phyloP scores from a whole-genome alignment of 2,888 invertebrate genomes.

The Andrena flavipes region DNA sequence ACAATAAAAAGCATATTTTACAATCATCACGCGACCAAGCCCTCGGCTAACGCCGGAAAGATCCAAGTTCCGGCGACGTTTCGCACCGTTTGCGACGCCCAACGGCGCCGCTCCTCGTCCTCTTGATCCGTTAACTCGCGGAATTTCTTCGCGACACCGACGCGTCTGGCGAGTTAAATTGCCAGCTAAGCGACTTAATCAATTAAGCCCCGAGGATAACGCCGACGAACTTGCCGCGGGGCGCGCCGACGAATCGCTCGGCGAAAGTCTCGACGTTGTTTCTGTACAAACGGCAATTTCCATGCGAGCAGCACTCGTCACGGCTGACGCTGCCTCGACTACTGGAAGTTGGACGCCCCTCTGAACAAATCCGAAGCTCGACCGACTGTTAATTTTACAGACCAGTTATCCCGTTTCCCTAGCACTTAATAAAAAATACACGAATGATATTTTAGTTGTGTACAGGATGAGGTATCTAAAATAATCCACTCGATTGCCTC shows the following conservation, averaged over 20 bases:
- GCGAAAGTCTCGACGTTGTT: conserved; percentile 12
- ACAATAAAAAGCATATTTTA: conserved; percentile 51
- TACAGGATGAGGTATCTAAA: too few relatives aligned
- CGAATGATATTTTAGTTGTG: not conserved
- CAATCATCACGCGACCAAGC: conserved; percentile 41
- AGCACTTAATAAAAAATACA: not conserved
- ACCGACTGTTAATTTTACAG: not conserved
- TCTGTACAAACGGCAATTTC: conserved; percentile 29
- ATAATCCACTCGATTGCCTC: too few relatives aligned
- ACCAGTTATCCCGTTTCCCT: not conserved
- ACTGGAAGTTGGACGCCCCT: not conserved
- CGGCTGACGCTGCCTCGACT: not conserved
- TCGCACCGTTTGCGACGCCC: conserved; percentile 6
- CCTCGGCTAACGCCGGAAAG: conserved; percentile 11
- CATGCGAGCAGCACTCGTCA: conserved; percentile 15
- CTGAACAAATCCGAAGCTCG: not conserved
- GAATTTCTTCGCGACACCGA: conserved; percentile 19
- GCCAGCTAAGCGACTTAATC: conserved; percentile 38
- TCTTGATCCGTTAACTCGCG: conserved; percentile 4
- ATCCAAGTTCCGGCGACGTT: conserved; percentile 24
- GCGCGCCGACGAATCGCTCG: conserved; percentile 8
- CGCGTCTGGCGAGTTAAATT: conserved; percentile 22
- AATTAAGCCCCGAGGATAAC: conserved; percentile 34
- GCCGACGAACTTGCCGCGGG: conserved; percentile 19
- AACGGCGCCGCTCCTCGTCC: not conserved